A percentile compares a stretch with the other conserved stretches of the same genome.
These are phyloP conservation scores for Prochilodus magdalenae DNA, from an alignment of 2,113 vertebrate species.

Conservation along the genomic window DNA sequence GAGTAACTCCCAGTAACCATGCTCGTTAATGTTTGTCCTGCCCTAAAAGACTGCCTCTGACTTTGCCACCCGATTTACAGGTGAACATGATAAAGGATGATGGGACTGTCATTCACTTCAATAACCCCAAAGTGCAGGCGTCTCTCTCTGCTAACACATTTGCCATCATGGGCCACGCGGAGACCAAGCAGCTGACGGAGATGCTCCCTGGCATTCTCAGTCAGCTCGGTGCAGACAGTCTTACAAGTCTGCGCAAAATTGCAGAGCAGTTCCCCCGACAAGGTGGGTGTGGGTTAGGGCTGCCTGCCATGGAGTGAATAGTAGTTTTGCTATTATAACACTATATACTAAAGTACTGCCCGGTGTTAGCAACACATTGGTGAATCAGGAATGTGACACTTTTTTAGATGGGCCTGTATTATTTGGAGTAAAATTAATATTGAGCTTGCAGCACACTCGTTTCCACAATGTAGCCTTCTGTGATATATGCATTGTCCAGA, in stretches of 20 bases:
- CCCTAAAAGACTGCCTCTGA: background rate
- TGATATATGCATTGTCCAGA: too few species aligned
- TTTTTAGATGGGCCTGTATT: too few species aligned
- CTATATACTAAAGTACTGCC: too few species aligned
- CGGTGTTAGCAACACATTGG: too few species aligned
- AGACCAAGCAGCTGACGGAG: conserved; percentile 98
- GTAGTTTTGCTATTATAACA: background rate
- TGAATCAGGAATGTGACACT: too few species aligned
- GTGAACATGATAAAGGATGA: conserved; percentile 99
- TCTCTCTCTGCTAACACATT: conserved; percentile 98
- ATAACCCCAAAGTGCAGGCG: conserved; percentile 98
- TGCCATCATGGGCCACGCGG: conserved; percentile 95
- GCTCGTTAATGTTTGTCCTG: background rate
- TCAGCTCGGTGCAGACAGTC: conserved; percentile 97
- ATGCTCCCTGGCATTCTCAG: conserved; percentile 99
- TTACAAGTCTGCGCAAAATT: conserved; percentile 96
- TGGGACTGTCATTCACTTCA: conserved; percentile 98
- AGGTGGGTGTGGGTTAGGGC: conserved; percentile 78
- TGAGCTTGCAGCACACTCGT: too few species aligned
- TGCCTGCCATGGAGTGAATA: background rate
- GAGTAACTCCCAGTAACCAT: background rate
- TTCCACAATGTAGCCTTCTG: too few species aligned
- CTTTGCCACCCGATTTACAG: conserved; percentile 66
- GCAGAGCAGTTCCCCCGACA: conserved; percentile 97
- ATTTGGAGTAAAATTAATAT: too few species aligned